These are phyloP conservation scores for Nemotelus pantherinus DNA, from an alignment of 2,888 invertebrate genomes.

Conservation along the genomic window DNA sequence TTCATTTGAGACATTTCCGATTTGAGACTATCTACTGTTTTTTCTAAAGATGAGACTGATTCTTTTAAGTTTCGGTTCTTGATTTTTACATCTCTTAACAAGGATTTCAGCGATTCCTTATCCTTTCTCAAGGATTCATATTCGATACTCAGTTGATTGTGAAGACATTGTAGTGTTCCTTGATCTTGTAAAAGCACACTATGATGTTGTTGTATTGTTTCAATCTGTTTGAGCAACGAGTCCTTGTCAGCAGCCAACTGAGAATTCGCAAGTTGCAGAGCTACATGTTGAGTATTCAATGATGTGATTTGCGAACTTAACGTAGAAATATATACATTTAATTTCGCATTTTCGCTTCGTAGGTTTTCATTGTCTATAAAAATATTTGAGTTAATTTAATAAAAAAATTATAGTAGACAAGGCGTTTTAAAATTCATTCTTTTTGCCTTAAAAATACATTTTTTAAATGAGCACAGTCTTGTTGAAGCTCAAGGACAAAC, in stretches of 20 bases:
- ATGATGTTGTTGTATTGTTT: constrained; percentile 77
- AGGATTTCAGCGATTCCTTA: constrained; percentile 81
- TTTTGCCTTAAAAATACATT: neutral
- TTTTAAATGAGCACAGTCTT: neutral
- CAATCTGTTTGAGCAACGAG: constrained; percentile 80
- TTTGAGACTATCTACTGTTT: constrained; percentile 75
- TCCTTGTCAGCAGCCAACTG: constrained; percentile 89
- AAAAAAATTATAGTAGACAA: neutral
- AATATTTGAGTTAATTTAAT: constrained; percentile 47
- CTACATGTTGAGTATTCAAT: constrained; percentile 85
- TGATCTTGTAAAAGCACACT: constrained; percentile 85
- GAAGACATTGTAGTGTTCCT: constrained; percentile 85
- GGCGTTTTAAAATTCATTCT: neutral
- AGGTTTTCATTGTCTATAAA: constrained; percentile 68
- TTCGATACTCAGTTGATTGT: constrained; percentile 89
- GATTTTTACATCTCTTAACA: constrained; percentile 78
- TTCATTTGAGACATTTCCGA: constrained; percentile 79
- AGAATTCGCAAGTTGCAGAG: constrained; percentile 85
- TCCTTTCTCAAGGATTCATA: constrained; percentile 88
- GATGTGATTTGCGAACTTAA: constrained; percentile 88
- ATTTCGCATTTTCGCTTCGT: constrained; percentile 82
- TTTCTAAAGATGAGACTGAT: constrained; percentile 70
- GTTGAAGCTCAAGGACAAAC: too few relatives aligned
- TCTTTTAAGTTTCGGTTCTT: constrained; percentile 81
- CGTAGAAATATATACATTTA: constrained; percentile 90